phyloP scores from a whole-genome alignment of 1,140 invertebrate genomes.

The Tachypleus tridentatus region DNA sequence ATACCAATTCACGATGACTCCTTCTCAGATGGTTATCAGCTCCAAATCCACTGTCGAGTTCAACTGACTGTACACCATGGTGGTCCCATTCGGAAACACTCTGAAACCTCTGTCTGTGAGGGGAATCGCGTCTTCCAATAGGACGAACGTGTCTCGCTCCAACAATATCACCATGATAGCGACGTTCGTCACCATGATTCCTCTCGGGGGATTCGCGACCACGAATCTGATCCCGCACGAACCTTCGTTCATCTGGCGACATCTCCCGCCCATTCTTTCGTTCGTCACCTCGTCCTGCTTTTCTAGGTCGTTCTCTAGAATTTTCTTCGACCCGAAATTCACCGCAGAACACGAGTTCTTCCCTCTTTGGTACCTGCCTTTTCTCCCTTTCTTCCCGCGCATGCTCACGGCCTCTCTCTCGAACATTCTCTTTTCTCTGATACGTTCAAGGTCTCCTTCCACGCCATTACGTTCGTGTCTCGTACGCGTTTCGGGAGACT shows the following conservation, averaged over 20 bases:
- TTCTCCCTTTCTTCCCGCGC: conserved; percentile 1
- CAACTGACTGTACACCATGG: background rate
- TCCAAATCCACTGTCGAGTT: background rate
- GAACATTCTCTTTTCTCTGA: conserved; percentile 1
- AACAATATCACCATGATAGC: background rate
- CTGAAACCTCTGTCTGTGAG: conserved; percentile 9
- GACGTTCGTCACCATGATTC: background rate
- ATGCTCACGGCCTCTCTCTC: background rate
- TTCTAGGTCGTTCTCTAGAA: background rate
- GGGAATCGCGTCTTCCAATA: conserved; percentile 3
- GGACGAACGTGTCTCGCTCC: conserved; percentile 5
- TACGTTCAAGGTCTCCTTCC: background rate
- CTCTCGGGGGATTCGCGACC: conserved; percentile 7
- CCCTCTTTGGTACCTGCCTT: background rate
- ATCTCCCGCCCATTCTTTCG: too few relatives aligned
- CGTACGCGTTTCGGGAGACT: conserved; percentile 5
- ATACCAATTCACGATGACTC: conserved; percentile 24
- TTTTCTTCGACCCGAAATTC: too few relatives aligned
- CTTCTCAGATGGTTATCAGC: conserved; percentile 34
- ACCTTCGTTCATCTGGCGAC: too few relatives aligned
- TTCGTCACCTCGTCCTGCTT: background rate
- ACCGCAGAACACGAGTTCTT: too few relatives aligned
- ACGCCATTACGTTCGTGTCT: background rate
- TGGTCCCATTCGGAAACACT: conserved; percentile 5
- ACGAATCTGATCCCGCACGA: conserved; percentile 11